Percentiles rank a stretch among this genome's conserved stretches.
phyloP scores from a whole-genome alignment of 2,113 vertebrate species.

The Phalacrocorax brasilianus region DNA sequence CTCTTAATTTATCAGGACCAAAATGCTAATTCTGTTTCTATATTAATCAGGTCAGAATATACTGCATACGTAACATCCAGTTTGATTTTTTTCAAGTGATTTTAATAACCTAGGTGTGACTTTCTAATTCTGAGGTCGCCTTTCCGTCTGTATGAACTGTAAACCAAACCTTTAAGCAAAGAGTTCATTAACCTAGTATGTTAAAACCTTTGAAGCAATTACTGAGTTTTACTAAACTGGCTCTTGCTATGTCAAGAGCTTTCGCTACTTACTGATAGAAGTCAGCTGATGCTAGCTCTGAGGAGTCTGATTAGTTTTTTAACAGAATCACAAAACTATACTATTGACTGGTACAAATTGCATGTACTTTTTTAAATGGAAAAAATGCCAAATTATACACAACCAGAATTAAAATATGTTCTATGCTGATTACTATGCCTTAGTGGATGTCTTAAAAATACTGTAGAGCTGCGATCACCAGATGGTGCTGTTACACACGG shows the following conservation, averaged over 20 bases:
- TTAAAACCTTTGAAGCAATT: neutral
- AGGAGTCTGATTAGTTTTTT: neutral
- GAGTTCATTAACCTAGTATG: neutral
- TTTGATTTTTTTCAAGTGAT: neutral
- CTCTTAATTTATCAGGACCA: neutral
- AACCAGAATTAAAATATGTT: neutral
- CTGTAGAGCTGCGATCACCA: neutral
- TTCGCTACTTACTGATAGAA: neutral
- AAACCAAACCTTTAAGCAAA: neutral
- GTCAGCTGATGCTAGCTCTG: neutral
- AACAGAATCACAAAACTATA: neutral
- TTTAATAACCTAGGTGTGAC: neutral
- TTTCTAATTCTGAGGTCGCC: neutral
- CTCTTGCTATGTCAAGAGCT: neutral
- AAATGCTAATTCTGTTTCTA: neutral
- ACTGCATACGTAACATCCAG: neutral
- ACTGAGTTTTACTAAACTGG: neutral
- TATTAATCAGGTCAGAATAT: neutral
- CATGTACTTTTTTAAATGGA: neutral
- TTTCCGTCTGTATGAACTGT: neutral
- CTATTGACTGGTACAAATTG: neutral
- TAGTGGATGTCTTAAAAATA: neutral
- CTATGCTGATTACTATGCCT: neutral
- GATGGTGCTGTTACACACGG: constrained; percentile 42
- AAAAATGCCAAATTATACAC: neutral